phyloP scores from a whole-genome alignment of 1,140 invertebrate species.

The Polypedilum vanderplanki region DNA sequence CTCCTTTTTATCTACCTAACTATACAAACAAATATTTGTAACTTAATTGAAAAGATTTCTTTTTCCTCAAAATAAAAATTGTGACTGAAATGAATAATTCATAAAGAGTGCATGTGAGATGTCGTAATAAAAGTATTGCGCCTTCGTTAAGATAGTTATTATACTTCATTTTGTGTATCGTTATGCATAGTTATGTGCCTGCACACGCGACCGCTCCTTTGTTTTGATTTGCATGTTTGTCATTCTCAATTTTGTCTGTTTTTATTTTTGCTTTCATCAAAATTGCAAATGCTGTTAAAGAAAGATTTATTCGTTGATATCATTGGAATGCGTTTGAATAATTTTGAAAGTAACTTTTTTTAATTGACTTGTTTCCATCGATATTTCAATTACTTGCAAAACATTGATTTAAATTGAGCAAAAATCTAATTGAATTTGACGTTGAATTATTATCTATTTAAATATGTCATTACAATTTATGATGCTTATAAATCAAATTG shows the following conservation, averaged over 20 bases:
- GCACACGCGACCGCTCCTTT: conserved; percentile 5
- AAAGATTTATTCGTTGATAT: too few relatives aligned
- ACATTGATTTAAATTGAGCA: neutral
- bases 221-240: neutral
- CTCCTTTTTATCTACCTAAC: neutral
- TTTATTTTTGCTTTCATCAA: neutral
- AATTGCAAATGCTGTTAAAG: neutral
- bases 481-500: conserved; percentile 6
- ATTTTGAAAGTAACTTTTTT: neutral
- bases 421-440: conserved; percentile 21
- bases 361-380: neutral
- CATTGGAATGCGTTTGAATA: neutral
- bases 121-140: neutral
- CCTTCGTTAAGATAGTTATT: neutral
- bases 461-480: conserved; percentile 3
- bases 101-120: neutral
- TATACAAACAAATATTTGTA: conserved; percentile 1
- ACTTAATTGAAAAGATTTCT: conserved; percentile 16
- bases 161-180: neutral
- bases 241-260: neutral
- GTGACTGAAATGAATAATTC: conserved; percentile 19
- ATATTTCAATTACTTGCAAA: neutral
- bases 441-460: neutral
- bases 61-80: neutral
- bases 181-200: conserved; percentile 9